Conservation (phyloP, 2,888 invertebrate genomes). For the Mesoligia furuncula region DNA sequence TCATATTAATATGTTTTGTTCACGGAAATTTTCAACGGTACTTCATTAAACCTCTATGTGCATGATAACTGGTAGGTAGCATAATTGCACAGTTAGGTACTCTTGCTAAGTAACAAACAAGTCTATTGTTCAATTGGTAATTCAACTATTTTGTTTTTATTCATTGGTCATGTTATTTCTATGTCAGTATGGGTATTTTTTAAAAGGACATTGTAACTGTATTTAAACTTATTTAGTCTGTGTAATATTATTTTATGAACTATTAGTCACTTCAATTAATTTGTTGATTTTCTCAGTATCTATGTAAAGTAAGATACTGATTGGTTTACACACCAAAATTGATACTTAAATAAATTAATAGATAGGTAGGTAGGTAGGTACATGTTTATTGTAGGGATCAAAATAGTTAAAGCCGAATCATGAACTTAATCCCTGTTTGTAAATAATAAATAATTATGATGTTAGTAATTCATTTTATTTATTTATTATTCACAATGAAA, state of each 20-base stretch:
- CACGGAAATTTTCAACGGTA: not conserved
- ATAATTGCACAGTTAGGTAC: constrained; percentile 23
- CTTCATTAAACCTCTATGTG: not conserved
- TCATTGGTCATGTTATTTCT: not conserved
- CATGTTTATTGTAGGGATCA: not conserved
- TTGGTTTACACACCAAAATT: constrained; percentile 2
- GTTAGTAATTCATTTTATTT: not conserved
- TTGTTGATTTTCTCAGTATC: not conserved
- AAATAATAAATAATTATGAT: not conserved
- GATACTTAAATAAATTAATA: not conserved
- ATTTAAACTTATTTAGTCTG: not conserved
- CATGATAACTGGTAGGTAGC: constrained; percentile 11
- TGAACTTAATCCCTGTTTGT: not conserved
- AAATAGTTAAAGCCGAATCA: not conserved
- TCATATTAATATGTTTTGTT: not conserved
- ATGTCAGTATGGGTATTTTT: not conserved
- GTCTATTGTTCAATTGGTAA: constrained; percentile 29
- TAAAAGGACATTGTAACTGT: not conserved
- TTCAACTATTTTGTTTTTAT: constrained; percentile 17
- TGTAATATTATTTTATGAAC: not conserved
- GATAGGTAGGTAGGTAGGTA: too few species aligned
- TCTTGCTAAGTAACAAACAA: constrained; percentile 27
- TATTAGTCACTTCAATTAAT: not conserved
- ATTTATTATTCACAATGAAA: not conserved
- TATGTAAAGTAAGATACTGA: not conserved